Evolutionary conservation across 2,888 invertebrate species (phyloP).

Genomic region (Drosophila mimetica): DNA sequence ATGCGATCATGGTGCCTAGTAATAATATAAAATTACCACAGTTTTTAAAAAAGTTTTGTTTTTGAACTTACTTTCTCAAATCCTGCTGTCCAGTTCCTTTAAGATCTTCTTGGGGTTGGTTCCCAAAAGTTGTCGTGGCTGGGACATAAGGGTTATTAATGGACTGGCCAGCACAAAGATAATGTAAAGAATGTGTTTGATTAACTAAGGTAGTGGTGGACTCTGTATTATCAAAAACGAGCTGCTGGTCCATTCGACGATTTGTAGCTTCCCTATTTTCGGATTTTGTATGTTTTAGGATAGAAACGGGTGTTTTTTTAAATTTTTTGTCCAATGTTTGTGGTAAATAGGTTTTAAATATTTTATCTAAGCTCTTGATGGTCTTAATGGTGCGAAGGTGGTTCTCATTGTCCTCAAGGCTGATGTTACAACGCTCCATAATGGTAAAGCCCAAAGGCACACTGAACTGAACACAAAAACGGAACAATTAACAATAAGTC

Average conservation of each 20-base stretch:
- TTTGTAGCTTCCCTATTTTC: background rate
- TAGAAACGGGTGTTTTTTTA: background rate
- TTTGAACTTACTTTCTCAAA: background rate
- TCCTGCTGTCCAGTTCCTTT: no score
- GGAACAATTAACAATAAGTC: background rate
- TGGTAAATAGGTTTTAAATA: background rate
- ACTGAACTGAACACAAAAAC: background rate
- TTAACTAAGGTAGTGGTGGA: background rate
- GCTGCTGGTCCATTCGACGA: no score
- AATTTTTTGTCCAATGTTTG: background rate
- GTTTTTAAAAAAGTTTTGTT: background rate
- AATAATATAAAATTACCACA: background rate
- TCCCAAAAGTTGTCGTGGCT: background rate
- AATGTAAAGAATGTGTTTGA: no score
- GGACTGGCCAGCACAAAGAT: no score
- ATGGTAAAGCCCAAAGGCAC: background rate
- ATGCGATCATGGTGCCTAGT: background rate
- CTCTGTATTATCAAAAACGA: no score
- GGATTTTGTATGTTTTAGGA: background rate
- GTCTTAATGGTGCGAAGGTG: background rate
- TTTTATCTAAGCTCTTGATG: background rate
- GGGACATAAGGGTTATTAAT: background rate
- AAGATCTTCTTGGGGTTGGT: background rate
- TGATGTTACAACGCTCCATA: background rate
- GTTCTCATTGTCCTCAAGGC: background rate